Evolutionary conservation across 2,113 vertebrate species (phyloP).

Genomic region (Leucosticte australis): DNA sequence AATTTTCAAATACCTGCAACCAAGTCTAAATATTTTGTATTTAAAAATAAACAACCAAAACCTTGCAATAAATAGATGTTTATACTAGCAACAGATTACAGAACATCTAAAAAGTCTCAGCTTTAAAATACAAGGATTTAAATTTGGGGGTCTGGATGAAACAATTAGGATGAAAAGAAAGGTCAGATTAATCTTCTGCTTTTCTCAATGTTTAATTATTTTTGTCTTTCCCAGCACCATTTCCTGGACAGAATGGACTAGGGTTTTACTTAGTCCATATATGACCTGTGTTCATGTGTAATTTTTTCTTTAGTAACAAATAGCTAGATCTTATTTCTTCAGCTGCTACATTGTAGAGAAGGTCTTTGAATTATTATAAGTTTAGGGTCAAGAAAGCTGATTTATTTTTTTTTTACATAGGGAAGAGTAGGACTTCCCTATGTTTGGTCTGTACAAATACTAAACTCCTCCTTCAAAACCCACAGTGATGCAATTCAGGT

Average conservation of each 20-base stretch:
- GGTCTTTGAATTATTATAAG: neutral
- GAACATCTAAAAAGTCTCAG: neutral
- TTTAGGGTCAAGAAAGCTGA: neutral
- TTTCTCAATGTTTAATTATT: neutral
- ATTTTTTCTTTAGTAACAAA: neutral
- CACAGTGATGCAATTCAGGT: neutral
- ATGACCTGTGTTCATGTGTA: neutral
- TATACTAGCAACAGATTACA: neutral
- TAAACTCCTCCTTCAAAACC: neutral
- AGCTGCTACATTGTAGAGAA: neutral
- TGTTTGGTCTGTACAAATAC: neutral
- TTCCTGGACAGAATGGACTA: neutral
- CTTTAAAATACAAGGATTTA: neutral
- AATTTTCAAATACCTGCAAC: neutral
- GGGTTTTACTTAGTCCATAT: fast-evolving
- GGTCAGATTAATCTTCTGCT: neutral
- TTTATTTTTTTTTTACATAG: too few relatives aligned
- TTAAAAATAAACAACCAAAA: neutral
- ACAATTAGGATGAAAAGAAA: neutral
- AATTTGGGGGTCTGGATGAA: neutral
- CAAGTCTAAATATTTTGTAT: neutral
- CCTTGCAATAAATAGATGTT: neutral
- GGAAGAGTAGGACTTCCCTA: neutral
- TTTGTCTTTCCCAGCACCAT: neutral
- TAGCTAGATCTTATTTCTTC: neutral